Conservation (phyloP, 2,113 vertebrate species). For the Nasalis larvatus region DNA sequence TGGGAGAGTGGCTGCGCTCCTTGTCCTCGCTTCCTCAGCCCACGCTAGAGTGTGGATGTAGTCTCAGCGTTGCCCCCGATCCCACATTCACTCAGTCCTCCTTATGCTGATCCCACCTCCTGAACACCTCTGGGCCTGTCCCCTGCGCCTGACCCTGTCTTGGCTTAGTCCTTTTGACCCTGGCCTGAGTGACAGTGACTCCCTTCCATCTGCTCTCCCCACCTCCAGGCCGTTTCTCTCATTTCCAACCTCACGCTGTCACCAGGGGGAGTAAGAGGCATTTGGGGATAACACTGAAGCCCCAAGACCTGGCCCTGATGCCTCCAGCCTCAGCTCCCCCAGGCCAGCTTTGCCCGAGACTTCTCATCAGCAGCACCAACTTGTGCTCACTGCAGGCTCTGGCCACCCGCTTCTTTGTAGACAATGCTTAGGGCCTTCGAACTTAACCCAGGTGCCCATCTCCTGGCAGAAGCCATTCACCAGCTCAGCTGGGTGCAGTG, state of each 20-base stretch:
- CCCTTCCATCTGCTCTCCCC: background rate
- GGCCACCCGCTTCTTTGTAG: background rate
- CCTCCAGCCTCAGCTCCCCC: background rate
- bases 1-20: background rate
- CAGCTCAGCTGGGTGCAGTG: background rate
- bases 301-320: background rate
- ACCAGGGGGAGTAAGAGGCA: background rate
- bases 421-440: background rate
- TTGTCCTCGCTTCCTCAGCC: background rate
- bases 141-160: too few species aligned
- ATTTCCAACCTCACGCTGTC: rapidly evolving
- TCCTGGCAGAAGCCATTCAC: background rate
- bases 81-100: background rate
- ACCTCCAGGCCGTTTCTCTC: background rate
- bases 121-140: rapidly evolving
- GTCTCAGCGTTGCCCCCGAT: too few species aligned
- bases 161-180: background rate
- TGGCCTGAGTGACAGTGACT: background rate
- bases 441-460: background rate
- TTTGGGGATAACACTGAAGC: background rate
- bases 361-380: background rate
- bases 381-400: too few species aligned
- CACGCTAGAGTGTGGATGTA: too few species aligned
- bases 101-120: rapidly evolving
- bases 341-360: background rate